Evolutionary conservation across 2,797 vertebrate genomes (phyloP).

Genomic region (Sitta carolinensis): DNA sequence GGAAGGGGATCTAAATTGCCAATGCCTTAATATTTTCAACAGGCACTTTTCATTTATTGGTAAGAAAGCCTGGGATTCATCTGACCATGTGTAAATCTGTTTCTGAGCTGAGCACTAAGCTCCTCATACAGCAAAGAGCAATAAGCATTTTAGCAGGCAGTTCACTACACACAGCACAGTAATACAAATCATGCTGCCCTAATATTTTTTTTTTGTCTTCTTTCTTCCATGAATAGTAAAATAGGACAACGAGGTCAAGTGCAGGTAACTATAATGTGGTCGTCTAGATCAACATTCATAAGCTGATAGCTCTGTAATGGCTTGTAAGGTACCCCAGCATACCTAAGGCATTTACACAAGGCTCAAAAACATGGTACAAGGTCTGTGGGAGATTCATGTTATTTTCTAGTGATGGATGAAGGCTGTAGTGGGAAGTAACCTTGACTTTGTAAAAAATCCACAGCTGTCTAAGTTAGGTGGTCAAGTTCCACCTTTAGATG

Average conservation of each 20-base stretch:
- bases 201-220: neutral
- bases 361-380: neutral
- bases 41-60: neutral
- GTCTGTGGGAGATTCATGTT: neutral
- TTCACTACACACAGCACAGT: neutral
- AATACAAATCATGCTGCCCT: neutral
- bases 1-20: neutral
- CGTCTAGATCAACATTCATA: neutral
- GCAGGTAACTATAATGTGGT: neutral
- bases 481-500: neutral
- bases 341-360: neutral
- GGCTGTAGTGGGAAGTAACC: neutral
- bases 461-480: neutral
- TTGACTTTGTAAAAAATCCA: neutral
- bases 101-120: neutral
- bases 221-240: neutral
- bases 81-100: neutral
- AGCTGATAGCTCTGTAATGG: neutral
- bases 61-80: neutral
- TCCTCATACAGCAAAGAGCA: neutral
- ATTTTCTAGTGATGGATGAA: neutral
- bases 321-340: neutral
- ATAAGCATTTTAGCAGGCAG: neutral
- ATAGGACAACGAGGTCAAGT: neutral
- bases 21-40: neutral